Conservation (phyloP, 2,797 vertebrate genomes). For the Smutsia temminckii region DNA sequence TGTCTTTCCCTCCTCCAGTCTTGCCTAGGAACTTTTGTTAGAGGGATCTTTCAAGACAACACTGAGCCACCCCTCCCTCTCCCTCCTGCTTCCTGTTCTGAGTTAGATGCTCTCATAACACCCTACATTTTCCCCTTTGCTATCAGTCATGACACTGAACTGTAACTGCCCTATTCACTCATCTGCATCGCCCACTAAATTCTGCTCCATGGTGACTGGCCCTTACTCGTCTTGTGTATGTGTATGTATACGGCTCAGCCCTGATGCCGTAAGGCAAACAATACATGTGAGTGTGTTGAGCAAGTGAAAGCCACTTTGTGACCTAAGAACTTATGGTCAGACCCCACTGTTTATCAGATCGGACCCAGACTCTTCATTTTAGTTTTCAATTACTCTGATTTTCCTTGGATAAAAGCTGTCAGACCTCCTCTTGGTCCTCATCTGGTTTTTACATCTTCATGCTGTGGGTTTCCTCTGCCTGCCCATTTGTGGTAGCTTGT, state of each 20-base stretch:
- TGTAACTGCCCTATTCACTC: neutral
- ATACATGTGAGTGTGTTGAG: neutral
- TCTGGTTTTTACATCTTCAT: neutral
- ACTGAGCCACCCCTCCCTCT: no score
- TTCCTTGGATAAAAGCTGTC: neutral
- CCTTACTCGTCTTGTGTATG: neutral
- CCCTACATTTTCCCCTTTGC: neutral
- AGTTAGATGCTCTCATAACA: neutral
- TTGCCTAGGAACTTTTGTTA: neutral
- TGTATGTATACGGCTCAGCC: neutral
- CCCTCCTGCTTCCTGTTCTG: neutral
- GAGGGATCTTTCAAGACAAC: neutral
- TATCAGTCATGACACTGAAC: neutral
- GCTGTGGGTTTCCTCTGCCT: neutral
- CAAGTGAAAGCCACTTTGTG: neutral
- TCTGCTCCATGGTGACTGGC: neutral
- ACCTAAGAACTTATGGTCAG: neutral
- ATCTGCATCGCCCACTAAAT: neutral
- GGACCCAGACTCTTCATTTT: neutral
- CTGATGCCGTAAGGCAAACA: neutral
- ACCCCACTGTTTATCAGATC: neutral
- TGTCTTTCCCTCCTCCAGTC: neutral
- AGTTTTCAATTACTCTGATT: neutral
- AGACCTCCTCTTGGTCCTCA: neutral
- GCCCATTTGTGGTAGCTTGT: neutral